Percentiles rank a stretch among this genome's conserved stretches.
Conservation (phyloP, 2,888 invertebrate species). For the Aphodius granarius region DNA sequence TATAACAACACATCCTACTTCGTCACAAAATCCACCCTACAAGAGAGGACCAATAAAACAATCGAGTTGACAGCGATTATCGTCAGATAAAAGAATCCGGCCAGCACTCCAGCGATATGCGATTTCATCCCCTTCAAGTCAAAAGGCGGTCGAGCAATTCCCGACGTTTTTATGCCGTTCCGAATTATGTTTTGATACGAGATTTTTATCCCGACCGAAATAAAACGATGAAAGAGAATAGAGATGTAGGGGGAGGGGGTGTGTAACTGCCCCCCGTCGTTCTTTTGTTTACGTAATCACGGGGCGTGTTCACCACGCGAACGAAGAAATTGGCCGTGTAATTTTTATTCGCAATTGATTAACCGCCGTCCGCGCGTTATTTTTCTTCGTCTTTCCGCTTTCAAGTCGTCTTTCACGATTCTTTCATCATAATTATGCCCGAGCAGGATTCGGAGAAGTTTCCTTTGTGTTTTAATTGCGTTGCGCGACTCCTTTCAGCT, state of each 20-base stretch:
- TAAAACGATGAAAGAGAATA: neutral
- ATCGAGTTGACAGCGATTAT: neutral
- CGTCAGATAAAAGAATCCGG: neutral
- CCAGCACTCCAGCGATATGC: neutral
- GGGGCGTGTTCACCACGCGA: neutral
- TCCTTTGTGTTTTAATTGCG: constrained; percentile 15
- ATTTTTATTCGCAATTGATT: neutral
- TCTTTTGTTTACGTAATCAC: neutral
- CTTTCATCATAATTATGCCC: constrained; percentile 9
- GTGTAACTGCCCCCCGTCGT: neutral
- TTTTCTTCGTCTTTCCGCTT: neutral
- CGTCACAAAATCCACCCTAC: neutral
- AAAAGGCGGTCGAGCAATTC: neutral
- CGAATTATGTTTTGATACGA: neutral
- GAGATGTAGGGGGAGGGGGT: neutral
- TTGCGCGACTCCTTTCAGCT: constrained; percentile 11
- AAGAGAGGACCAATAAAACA: neutral
- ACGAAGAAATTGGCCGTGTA: neutral
- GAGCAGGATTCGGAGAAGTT: constrained; percentile 1
- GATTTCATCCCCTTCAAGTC: neutral
- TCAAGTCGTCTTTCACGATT: neutral
- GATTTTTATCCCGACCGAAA: neutral
- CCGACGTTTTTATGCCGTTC: neutral
- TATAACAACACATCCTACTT: too few relatives aligned
- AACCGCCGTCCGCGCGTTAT: neutral